These are phyloP conservation scores for Galerucella pusilla DNA, from an alignment of 2,888 invertebrate genomes.

Conservation along the genomic window DNA sequence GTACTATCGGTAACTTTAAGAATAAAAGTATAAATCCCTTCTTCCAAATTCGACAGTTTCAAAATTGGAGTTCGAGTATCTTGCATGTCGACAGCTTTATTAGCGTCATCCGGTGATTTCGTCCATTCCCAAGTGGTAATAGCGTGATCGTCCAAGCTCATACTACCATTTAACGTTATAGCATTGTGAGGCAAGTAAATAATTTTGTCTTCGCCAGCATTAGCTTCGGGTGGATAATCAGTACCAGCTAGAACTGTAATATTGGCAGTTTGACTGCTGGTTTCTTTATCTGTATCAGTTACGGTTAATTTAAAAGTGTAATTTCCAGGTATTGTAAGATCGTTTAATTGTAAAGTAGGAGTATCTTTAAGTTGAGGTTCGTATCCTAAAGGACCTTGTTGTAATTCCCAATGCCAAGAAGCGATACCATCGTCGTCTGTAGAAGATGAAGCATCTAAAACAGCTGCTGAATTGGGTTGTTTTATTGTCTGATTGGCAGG, in stretches of 20 bases:
- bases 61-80: conserved; percentile 91
- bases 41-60: conserved; percentile 86
- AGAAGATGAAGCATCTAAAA: conserved; percentile 80
- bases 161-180: conserved; percentile 87
- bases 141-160: conserved; percentile 93
- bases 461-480: conserved; percentile 88
- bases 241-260: conserved; percentile 90
- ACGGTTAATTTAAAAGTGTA: conserved; percentile 92
- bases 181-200: conserved; percentile 90
- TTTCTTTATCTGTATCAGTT: conserved; percentile 89
- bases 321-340: conserved; percentile 87
- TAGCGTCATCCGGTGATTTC: conserved; percentile 86
- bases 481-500: conserved; percentile 89
- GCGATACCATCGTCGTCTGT: conserved; percentile 85
- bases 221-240: conserved; percentile 95
- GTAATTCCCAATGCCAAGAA: conserved; percentile 93
- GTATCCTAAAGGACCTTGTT: conserved; percentile 86
- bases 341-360: conserved; percentile 85
- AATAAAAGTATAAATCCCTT: conserved; percentile 94
- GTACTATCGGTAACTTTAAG: conserved; percentile 93
- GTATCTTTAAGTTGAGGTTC: conserved; percentile 82
- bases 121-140: conserved; percentile 97
- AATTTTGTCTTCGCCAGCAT: conserved; percentile 89
- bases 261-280: conserved; percentile 87
- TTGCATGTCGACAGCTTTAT: conserved; percentile 95